Base-by-base conservation (phyloP, 1,140 invertebrate species). In the Lordiphosa clarofinis region DNA sequence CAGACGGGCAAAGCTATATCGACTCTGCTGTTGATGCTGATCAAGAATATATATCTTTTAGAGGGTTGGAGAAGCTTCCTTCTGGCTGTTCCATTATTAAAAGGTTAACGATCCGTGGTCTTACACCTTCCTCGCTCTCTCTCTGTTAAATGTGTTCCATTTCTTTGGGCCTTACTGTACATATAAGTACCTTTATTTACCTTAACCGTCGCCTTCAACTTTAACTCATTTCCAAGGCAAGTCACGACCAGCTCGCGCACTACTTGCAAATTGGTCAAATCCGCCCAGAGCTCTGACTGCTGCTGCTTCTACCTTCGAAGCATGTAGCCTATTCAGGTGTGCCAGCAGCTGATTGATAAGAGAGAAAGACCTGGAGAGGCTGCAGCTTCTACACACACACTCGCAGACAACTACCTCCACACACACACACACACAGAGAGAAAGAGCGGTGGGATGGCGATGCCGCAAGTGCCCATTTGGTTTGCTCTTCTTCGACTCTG, bases 181-280 rank as follows among this genome's bases (percentile, higher is more conserved):
- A 3, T 21, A 21, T 21, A 21, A 21, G 21, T 21, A 21, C 36
- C 24, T 64, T 35, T 55, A 64, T 46, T 66, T 57, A 9, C 52
- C 50, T 68, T 59, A 54, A 48, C 64, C 63, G 49, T 61, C 49
- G 56, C 64, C 48, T 54, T 68, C 64, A 43, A 69, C 58, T 68
- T 59, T 47, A 46, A 52, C 44, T 60, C 37, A 82, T 82, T 82
- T 84, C 63, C 55, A 84, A 82, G 76, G 76, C 76, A 72, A 82
- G 78, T 82, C 76, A 82, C 76, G 76, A 82, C 43, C n/a, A 19
- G 21, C 24, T 21, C n/a, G 43, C 43, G 46, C 70, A 50, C 62
- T 70, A 79, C 75, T 81, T 81, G 75, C 66, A 65, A 84, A 82
- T 82, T 72, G 58, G 58, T 68, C 58, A 82, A 68, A 78, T 66